Evolutionary conservation across 2,888 invertebrate species (phyloP), one percentile per base, ranked within the genome.

Genomic region (Latrodectus hesperus): DNA sequence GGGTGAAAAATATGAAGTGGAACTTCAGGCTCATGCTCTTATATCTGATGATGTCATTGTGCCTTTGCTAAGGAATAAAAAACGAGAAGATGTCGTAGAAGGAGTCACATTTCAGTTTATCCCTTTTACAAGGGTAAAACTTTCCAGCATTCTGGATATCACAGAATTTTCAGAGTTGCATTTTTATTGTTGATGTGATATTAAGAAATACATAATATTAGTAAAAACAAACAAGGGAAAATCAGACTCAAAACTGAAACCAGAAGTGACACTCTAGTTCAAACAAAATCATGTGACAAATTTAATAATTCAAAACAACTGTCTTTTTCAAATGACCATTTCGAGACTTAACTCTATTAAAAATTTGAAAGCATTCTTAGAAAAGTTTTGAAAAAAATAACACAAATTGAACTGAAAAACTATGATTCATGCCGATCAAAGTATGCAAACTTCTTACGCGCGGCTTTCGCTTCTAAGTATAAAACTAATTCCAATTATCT

Each of bases 81-180:
- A 89, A 65, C 71, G 88, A 22, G 90, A 90, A 68, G 90, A 90
- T 17, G 65, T 70, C 3, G 87, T 85, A 38, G 89, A 89, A 26
- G 90, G 90, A 12, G 89, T 89, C 17, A 90, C 89, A 10, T 89
- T 90, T 60, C 88, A 89, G 60, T 90, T 87, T 72, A 84, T 84
- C 49, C 83, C 89, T 11, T 90, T 89, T 72, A 88, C 90, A 11
- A 79, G 89, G 22, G 79, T 84, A 0, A 88, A 89, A 60, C 80
- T 89, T 6, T 84, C 82, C 26, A 87, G 82, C 70, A 82, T 89
- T 22, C 49, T 87, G 17, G 90, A 90, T 64, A 89, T 89, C 12
- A 84, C 89, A 8, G 90, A 90, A 68, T 89, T 90, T 55, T 89
- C 90, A 0, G 89, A 89, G 73, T 53, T 90, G 51, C 87, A 88